Evolutionary conservation across 2,888 invertebrate species (phyloP), one percentile per base, ranked within the genome.

Genomic region (Gortyna flavago): DNA sequence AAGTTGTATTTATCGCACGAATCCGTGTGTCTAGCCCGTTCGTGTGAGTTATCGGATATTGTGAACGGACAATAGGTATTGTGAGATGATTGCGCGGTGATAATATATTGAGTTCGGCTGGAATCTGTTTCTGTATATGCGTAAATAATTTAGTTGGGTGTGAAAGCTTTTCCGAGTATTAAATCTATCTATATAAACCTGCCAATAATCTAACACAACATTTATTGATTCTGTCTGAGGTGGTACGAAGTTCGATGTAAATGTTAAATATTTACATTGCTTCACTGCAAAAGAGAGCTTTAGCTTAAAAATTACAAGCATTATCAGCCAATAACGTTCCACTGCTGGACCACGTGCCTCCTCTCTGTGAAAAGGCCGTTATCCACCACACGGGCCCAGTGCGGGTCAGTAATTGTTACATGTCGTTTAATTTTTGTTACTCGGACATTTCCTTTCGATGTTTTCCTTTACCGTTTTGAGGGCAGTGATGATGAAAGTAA

Each of bases 1-100:
- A 79, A 84, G 78, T 83, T 85, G 87, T 89, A 86, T 89, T 89
- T 89, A 90, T 90, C 83, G 90, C 70, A 71, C 64, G 85, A 79
- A 84, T 84, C 84, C 75, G 70, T 72, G 80, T 84, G 75, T 79
- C 78, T 76, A 51, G 70, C 32, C 71, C 64, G 54, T 69, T 70
- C 68, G 38, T 85, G 79, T 84, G 87, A 80, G 81, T 85, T 87
- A 87, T 87, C 65, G 61, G 61, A 67, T 54, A 87, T 87, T 84
- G 77, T 73, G 76, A 59, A 75, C 6, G 70, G 73, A 85, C 78
- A 84, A 84, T 74, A 57, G 75, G 68, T 13, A 77, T 73, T 72
- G 73, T 69, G 59, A 61, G 72, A 84, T 83, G 73, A 79, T 84
- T 72, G 80, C 73, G 54, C 48, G n/a, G 51, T 74, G 44, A 73